A percentile compares a stretch with the other conserved stretches of the same genome.
These are phyloP conservation scores for Acromyrmex heyeri DNA, from an alignment of 1,140 invertebrate genomes.

Conservation along the genomic window DNA sequence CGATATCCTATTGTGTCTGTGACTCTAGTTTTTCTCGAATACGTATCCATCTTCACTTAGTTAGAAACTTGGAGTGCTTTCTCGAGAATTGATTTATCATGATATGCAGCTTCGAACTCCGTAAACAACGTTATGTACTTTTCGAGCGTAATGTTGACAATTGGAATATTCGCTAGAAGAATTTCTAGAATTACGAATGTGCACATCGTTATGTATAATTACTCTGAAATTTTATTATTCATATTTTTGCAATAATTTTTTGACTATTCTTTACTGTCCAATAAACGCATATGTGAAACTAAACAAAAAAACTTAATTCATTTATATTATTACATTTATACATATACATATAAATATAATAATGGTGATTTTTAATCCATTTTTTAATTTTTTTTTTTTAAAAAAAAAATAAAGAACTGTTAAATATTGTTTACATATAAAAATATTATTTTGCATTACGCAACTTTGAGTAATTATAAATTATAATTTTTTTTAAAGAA, in stretches of 20 bases:
- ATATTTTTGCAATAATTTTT: background rate
- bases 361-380: no score
- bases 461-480: no score
- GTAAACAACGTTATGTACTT: slow-evolving; percentile 37
- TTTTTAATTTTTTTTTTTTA: no score
- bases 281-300: background rate
- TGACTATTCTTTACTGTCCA: background rate
- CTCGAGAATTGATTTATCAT: slow-evolving; percentile 45
- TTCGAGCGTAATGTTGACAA: slow-evolving; percentile 12
- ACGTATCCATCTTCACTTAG: slow-evolving; percentile 27
- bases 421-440: no score
- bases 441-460: no score
- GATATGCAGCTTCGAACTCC: slow-evolving; percentile 10
- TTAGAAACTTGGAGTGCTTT: slow-evolving; percentile 52
- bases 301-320: no score
- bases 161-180: slow-evolving; percentile 19
- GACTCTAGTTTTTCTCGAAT: slow-evolving; percentile 41
- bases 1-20: slow-evolving; percentile 6
- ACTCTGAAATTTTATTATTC: background rate
- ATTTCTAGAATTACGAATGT: background rate
- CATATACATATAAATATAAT: no score
- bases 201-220: background rate
- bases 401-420: no score
- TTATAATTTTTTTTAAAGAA: background rate
- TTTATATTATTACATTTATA: no score